A percentile compares a stretch with the other conserved stretches of the same genome.
phyloP scores from a whole-genome alignment of 92 coral and sea anemone species.

The Plumapathes pennacea region DNA sequence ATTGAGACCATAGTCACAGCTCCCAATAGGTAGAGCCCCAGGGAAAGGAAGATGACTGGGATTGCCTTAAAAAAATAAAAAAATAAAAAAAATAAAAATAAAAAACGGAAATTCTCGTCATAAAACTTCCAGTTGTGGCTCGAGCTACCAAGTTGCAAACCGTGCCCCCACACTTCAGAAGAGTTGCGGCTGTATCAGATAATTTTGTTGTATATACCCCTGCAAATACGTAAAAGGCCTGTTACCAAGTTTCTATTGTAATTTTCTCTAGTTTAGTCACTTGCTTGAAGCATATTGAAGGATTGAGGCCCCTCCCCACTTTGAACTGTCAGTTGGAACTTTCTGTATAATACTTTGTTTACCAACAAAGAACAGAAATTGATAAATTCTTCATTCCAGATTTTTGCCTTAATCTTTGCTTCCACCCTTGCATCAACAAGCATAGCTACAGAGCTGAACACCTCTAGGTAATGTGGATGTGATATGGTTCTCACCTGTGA shows the following conservation, averaged over 20 bases:
- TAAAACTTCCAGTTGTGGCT: slow-evolving; percentile 48
- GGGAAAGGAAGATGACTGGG: slow-evolving; percentile 8
- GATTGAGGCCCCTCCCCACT: slow-evolving; percentile 9
- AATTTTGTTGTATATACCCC: slow-evolving; percentile 7
- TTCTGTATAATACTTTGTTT: slow-evolving; percentile 1
- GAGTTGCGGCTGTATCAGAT: slow-evolving; percentile 17
- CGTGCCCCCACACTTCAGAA: slow-evolving; percentile 43
- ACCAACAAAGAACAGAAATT: slow-evolving; percentile 11
- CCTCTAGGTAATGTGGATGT: no score
- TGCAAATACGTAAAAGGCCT: slow-evolving; percentile 28
- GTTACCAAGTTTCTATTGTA: slow-evolving; percentile 7
- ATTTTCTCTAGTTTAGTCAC: not conserved
- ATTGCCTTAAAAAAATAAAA: slow-evolving; percentile 26
- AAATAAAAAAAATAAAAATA: no score
- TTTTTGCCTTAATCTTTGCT: slow-evolving; percentile 21
- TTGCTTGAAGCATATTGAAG: slow-evolving; percentile 6
- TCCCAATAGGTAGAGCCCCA: slow-evolving; percentile 35
- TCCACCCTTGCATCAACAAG: no score
- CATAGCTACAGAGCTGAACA: no score
- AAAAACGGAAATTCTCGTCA: slow-evolving; percentile 40
- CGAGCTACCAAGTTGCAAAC: slow-evolving; percentile 23
- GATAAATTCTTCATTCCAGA: slow-evolving; percentile 18
- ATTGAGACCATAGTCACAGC: slow-evolving; percentile 34
- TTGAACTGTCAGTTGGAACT: slow-evolving; percentile 19
- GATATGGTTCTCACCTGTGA: no score